Evolutionary conservation across 2,797 vertebrate genomes (phyloP).

Genomic region (Ctenopoma multispine): DNA sequence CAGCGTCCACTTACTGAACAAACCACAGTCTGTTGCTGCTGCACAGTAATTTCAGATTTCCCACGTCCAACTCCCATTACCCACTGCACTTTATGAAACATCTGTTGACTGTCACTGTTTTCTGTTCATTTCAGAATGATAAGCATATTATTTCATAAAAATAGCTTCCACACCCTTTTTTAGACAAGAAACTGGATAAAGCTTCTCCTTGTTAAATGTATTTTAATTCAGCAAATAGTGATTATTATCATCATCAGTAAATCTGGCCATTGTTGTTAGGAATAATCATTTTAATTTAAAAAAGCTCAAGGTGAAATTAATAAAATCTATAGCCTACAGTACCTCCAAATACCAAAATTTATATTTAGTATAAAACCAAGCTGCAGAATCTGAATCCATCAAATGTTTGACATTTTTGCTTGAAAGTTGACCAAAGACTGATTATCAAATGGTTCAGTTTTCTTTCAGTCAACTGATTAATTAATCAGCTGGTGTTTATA

Average conservation of each 20-base stretch:
- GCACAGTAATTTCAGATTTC: background rate
- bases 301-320: too few species aligned
- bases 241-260: background rate
- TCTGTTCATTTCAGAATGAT: background rate
- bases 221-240: background rate
- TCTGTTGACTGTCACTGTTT: constrained; percentile 1
- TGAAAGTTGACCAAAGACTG: background rate
- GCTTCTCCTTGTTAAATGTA: too few species aligned
- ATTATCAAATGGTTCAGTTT: background rate
- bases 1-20: background rate
- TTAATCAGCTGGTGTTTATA: background rate
- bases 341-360: too few species aligned
- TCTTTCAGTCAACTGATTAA: background rate
- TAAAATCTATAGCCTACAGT: too few species aligned
- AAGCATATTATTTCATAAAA: background rate
- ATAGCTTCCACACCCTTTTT: background rate
- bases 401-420: background rate
- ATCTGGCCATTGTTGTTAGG: background rate
- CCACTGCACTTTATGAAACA: constrained; percentile 2
- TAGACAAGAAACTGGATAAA: too few species aligned
- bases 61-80: background rate
- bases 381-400: background rate
- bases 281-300: background rate
- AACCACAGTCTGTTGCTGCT: background rate
- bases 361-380: too few species aligned